phyloP scores from a whole-genome alignment of 2,888 invertebrate genomes.

The Perithous albicinctus region DNA sequence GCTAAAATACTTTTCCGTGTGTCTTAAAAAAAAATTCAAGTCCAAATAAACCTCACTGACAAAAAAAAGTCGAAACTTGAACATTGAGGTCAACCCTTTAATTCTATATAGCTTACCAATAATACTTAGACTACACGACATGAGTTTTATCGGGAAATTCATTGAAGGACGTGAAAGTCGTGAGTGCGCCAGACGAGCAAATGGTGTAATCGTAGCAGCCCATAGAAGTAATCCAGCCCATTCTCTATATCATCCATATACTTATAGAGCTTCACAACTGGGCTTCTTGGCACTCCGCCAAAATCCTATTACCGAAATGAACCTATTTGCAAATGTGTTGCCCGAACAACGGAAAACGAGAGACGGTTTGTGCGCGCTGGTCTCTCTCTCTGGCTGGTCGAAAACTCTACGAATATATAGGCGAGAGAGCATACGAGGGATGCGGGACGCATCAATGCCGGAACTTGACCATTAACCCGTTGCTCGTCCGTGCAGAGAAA shows the following conservation, averaged over 20 bases:
- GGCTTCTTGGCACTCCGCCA: slow-evolving; percentile 62
- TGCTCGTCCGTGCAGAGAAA: slow-evolving; percentile 27
- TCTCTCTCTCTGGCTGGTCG: slow-evolving; percentile 7
- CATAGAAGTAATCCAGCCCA: slow-evolving; percentile 37
- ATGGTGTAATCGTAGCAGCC: slow-evolving; percentile 42
- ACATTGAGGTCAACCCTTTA: neutral
- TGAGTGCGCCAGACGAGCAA: slow-evolving; percentile 19
- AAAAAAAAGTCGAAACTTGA: too few relatives aligned
- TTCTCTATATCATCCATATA: slow-evolving; percentile 30
- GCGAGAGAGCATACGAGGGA: neutral
- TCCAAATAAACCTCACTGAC: too few relatives aligned
- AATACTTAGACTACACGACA: neutral
- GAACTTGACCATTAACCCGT: slow-evolving; percentile 49
- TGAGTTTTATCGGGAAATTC: neutral
- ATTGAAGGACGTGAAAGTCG: neutral
- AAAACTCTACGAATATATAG: neutral
- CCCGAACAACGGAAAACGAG: slow-evolving; percentile 48
- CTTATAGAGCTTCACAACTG: slow-evolving; percentile 17
- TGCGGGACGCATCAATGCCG: slow-evolving; percentile 14
- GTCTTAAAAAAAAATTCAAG: too few relatives aligned
- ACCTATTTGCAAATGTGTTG: slow-evolving; percentile 66
- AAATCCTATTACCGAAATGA: slow-evolving; percentile 71
- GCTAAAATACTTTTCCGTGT: too few relatives aligned
- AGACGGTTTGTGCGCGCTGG: too few relatives aligned
- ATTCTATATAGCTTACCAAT: neutral